Evolutionary conservation across 2,113 vertebrate species (phyloP).

Genomic region (Oreocharis arfaki): DNA sequence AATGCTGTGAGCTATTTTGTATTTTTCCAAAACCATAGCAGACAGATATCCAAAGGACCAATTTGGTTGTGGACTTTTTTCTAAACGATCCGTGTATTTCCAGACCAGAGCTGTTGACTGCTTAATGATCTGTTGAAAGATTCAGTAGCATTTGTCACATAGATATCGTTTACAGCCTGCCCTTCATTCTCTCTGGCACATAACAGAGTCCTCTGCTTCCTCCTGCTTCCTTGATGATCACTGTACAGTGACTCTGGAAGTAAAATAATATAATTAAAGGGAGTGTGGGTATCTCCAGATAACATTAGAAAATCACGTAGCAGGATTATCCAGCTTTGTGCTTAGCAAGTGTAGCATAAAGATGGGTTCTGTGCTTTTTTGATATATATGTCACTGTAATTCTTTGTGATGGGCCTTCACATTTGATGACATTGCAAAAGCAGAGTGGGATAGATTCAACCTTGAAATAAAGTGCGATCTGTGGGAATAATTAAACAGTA

Average conservation of each 20-base stretch:
- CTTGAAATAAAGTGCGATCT: neutral
- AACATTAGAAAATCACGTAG: neutral
- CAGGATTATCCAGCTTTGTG: neutral
- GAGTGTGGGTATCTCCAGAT: neutral
- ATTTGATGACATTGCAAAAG: neutral
- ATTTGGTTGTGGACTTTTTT: neutral
- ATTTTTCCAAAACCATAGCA: neutral
- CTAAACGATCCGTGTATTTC: neutral
- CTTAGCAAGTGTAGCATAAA: neutral
- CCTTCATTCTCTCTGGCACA: constrained; percentile 14
- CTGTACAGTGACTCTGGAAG: neutral
- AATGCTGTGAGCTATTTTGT: neutral
- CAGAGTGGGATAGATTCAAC: neutral
- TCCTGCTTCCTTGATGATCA: neutral
- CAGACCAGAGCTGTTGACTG: neutral
- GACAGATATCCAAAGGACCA: neutral
- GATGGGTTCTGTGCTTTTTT: neutral
- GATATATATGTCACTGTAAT: neutral
- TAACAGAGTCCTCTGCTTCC: neutral
- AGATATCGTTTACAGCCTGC: neutral
- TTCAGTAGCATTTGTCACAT: neutral
- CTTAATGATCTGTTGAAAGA: constrained; percentile 20
- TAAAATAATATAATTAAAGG: neutral
- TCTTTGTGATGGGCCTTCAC: neutral
- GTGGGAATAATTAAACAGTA: neutral